A percentile compares a stretch with the other conserved stretches of the same genome.
phyloP scores from a whole-genome alignment of 2,797 vertebrate species.

The Periophthalmus magnuspinnatus region DNA sequence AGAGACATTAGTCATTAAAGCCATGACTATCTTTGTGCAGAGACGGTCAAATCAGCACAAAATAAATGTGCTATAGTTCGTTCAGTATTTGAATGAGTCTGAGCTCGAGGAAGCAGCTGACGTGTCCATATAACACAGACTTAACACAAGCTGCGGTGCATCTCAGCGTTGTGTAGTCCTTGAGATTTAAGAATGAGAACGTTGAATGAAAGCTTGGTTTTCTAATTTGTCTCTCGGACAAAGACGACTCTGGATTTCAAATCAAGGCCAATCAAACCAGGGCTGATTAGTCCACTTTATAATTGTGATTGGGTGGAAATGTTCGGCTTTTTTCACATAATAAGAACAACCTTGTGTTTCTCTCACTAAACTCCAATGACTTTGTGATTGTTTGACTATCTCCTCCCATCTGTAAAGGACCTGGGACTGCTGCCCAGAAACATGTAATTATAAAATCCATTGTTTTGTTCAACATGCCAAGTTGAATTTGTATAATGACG shows the following conservation, averaged over 20 bases:
- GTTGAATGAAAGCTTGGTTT: not conserved
- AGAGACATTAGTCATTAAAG: too few relatives aligned
- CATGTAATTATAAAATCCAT: too few relatives aligned
- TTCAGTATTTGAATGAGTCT: too few relatives aligned
- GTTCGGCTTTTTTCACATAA: not conserved
- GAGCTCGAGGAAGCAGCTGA: too few relatives aligned
- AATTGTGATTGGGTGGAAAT: conserved; percentile 6
- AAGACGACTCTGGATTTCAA: conserved; percentile 12
- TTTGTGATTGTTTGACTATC: not conserved
- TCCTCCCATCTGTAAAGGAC: not conserved
- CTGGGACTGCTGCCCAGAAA: too few relatives aligned
- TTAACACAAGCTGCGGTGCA: not conserved
- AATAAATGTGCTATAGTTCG: too few relatives aligned
- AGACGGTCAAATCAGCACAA: too few relatives aligned
- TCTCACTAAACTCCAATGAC: conserved; percentile 3
- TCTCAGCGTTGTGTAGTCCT: not conserved
- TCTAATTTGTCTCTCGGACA: not conserved
- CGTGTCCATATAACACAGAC: too few relatives aligned
- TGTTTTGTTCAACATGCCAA: too few relatives aligned
- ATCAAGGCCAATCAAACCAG: conserved; percentile 10
- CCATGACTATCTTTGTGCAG: too few relatives aligned
- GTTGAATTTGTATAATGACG: too few relatives aligned
- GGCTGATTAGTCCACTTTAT: conserved; percentile 13
- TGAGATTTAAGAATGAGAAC: not conserved
- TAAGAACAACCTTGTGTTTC: conserved; percentile 1